Percentiles rank a stretch among this genome's conserved stretches.
Evolutionary conservation across 2,113 vertebrate genomes (phyloP).

Genomic region (Butorides virescens): DNA sequence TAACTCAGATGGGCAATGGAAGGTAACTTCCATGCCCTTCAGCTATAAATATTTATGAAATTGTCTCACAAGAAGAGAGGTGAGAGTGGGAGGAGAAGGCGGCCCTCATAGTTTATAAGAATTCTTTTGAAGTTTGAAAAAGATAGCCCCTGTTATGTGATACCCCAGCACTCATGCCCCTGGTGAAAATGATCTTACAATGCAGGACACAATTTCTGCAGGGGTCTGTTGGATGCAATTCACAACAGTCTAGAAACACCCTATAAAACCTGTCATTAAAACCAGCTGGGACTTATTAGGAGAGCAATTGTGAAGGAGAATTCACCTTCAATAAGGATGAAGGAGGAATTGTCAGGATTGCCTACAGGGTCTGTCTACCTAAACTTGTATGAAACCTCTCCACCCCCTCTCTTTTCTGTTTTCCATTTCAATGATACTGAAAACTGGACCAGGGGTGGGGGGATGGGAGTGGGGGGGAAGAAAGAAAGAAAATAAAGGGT

Average conservation of each 20-base stretch:
- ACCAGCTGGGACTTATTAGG: slow-evolving; percentile 23
- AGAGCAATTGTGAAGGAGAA: slow-evolving; percentile 12
- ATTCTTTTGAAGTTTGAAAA: slow-evolving; percentile 12
- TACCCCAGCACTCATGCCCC: background rate
- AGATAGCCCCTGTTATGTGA: background rate
- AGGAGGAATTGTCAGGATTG: background rate
- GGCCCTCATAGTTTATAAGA: background rate
- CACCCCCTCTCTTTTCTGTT: background rate
- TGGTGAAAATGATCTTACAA: slow-evolving; percentile 8
- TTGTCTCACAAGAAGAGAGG: background rate
- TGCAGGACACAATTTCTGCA: slow-evolving; percentile 13
- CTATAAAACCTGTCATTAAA: slow-evolving; percentile 55
- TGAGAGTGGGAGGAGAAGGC: background rate
- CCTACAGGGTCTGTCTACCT: background rate
- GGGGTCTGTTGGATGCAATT: slow-evolving; percentile 13
- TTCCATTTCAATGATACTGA: background rate
- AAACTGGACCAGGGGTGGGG: accelerated
- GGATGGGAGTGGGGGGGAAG: accelerated
- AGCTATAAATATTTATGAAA: slow-evolving; percentile 42
- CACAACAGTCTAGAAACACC: slow-evolving; percentile 16
- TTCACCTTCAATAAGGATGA: slow-evolving; percentile 31
- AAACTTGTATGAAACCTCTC: background rate
- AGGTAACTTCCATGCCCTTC: background rate
- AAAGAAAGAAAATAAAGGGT: background rate
- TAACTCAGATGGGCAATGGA: background rate